Evolutionary conservation across 1,140 invertebrate genomes (phyloP).

Genomic region (Drosophila parabipectinata): DNA sequence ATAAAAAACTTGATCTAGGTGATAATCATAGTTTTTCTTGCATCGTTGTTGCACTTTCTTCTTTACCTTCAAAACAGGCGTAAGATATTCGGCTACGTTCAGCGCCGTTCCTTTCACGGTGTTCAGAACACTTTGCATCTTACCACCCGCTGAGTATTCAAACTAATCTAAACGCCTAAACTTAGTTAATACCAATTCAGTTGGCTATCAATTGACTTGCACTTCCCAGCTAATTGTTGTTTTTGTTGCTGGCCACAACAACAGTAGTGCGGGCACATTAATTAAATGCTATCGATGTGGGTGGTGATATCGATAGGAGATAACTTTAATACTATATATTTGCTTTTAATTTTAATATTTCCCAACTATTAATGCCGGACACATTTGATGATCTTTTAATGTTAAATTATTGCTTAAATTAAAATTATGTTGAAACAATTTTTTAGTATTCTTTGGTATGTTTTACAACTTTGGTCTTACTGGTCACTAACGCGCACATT

Average conservation of each 20-base stretch:
- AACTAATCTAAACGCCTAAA: constrained; percentile 35
- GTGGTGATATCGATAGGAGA: constrained; percentile 12
- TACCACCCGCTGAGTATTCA: constrained; percentile 45
- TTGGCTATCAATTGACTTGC: constrained; percentile 35
- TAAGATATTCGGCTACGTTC: constrained; percentile 97
- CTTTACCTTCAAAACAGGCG: constrained; percentile 95
- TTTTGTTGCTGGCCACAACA: constrained; percentile 28
- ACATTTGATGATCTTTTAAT: too few species aligned
- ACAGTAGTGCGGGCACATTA: constrained; percentile 14
- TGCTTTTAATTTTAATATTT: too few species aligned
- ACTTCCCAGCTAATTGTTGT: constrained; percentile 38
- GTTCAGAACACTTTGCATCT: constrained; percentile 98
- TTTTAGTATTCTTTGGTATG: background rate
- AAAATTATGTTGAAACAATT: background rate
- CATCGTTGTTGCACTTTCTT: constrained; percentile 9
- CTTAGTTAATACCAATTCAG: constrained; percentile 32
- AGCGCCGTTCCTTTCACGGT: constrained; percentile 97
- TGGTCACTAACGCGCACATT: constrained; percentile 39
- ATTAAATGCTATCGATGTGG: constrained; percentile 1
- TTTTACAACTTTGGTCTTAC: constrained; percentile 1
- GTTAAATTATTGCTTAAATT: background rate
- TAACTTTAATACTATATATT: too few species aligned
- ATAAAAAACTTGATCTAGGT: constrained; percentile 2
- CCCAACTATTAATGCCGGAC: too few species aligned
- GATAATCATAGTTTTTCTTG: constrained; percentile 5